Evolutionary conservation across 1,140 invertebrate species (phyloP).

Genomic region (Euura saliciscinereae): DNA sequence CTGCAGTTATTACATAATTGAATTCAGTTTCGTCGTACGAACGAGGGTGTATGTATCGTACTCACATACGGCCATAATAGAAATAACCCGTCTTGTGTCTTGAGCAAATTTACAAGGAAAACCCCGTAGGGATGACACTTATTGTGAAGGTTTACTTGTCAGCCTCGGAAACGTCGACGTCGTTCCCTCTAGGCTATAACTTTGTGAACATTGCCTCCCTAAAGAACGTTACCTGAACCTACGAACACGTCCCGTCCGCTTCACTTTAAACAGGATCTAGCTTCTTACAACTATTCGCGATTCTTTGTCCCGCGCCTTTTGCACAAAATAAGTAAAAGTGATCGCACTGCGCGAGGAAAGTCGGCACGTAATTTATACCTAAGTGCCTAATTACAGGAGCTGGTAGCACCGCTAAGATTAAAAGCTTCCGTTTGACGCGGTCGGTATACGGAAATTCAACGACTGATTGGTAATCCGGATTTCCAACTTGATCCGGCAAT

Average conservation of each 20-base stretch:
- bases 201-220: not conserved
- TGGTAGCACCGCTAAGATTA: not conserved
- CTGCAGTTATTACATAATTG: too few species aligned
- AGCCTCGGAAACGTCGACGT: not conserved
- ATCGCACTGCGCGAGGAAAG: too few species aligned
- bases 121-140: not conserved
- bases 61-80: too few species aligned
- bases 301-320: too few species aligned
- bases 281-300: not conserved
- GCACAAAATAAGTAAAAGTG: too few species aligned
- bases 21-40: too few species aligned
- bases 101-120: not conserved
- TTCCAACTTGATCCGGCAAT: constrained; percentile 34
- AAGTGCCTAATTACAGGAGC: too few species aligned
- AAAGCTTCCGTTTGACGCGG: not conserved
- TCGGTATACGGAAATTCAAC: constrained; percentile 23
- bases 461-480: constrained; percentile 32
- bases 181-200: not conserved
- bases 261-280: not conserved
- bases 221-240: not conserved
- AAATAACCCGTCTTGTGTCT: too few species aligned
- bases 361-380: too few species aligned
- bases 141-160: not conserved
- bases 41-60: too few species aligned
- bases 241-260: not conserved